phyloP scores from a whole-genome alignment of 92 coral and sea anemone genomes.

The Bergia puertoricense region DNA sequence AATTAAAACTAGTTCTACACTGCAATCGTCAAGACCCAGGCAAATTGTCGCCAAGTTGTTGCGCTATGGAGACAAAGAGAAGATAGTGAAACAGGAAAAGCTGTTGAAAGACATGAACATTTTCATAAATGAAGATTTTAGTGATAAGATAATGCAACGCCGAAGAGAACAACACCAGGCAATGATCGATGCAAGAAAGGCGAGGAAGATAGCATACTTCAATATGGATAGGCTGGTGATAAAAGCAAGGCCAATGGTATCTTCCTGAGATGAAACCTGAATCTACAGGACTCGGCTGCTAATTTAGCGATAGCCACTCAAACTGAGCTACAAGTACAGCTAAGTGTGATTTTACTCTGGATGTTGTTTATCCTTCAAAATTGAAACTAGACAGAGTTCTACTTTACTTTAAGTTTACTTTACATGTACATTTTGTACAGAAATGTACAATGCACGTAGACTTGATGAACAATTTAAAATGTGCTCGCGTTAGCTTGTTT shows the following conservation, averaged over 20 bases:
- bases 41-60: slow-evolving; percentile 1
- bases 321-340: neutral
- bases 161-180: neutral
- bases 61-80: neutral
- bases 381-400: neutral
- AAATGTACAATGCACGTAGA: neutral
- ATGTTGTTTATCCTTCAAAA: slow-evolving; percentile 4
- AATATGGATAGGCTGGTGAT: neutral
- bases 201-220: neutral
- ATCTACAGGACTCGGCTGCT: neutral
- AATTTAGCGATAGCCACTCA: neutral
- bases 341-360: neutral
- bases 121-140: slow-evolving; percentile 1
- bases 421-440: neutral
- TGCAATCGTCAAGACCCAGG: neutral
- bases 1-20: neutral
- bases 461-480: neutral
- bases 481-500: neutral
- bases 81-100: neutral
- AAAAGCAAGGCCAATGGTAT: neutral
- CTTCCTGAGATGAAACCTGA: neutral
- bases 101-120: neutral
- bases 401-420: neutral
- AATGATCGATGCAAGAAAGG: slow-evolving; percentile 7
- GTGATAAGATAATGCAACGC: slow-evolving; percentile 12